phyloP scores from a whole-genome alignment of 1,140 invertebrate genomes.

The Wasmannia auropunctata region DNA sequence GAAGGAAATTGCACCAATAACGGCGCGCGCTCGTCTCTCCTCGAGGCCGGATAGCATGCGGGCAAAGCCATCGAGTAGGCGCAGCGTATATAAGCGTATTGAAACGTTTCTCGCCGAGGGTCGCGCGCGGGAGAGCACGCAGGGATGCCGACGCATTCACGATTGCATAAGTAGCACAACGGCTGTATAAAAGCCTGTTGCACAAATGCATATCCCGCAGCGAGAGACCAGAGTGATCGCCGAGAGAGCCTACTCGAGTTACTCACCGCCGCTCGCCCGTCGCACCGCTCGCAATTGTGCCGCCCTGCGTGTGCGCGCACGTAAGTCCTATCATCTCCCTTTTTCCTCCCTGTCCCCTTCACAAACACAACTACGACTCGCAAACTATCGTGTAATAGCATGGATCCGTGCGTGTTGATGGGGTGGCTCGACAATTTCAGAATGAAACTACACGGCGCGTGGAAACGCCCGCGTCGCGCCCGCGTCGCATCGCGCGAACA shows the following conservation, averaged over 20 bases:
- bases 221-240: conserved; percentile 64
- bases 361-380: conserved; percentile 46
- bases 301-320: conserved; percentile 50
- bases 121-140: neutral
- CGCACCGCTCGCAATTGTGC: conserved; percentile 69
- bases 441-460: conserved; percentile 39
- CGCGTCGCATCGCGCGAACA: conserved; percentile 21
- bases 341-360: neutral
- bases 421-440: conserved; percentile 44
- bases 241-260: conserved; percentile 75
- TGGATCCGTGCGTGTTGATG: conserved; percentile 58
- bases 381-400: conserved; percentile 69
- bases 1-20: conserved; percentile 35
- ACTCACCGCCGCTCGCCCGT: conserved; percentile 66
- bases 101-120: conserved; percentile 47
- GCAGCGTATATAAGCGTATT: conserved; percentile 51
- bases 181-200: conserved; percentile 74
- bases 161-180: conserved; percentile 75
- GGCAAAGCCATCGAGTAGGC: conserved; percentile 29
- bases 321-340: conserved; percentile 39
- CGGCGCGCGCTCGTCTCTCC: conserved; percentile 16
- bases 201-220: conserved; percentile 73
- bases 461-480: conserved; percentile 21
- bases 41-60: conserved; percentile 53
- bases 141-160: conserved; percentile 69